Evolutionary conservation across 2,797 vertebrate genomes (phyloP), one percentile per base, ranked within the genome.

Genomic region (Phoeniculus purpureus): DNA sequence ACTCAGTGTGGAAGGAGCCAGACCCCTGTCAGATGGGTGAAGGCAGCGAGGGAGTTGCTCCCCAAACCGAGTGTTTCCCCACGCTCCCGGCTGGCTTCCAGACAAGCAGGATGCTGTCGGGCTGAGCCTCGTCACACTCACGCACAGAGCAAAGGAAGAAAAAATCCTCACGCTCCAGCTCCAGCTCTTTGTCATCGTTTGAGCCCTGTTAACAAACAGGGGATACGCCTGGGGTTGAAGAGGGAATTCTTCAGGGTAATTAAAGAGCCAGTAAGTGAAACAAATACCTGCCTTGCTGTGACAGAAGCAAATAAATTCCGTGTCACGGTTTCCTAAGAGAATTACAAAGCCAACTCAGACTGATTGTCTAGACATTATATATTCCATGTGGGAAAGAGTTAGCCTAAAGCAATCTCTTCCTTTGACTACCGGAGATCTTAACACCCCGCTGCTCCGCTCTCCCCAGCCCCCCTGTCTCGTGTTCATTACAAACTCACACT

Each of bases 321-420:
- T 89, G 92, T 92, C 95, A 86, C 0, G 12, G 86, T 95, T 96
- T 96, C 96, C 92, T 79, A 95, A 95, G 82, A 89, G 93, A 96
- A 84, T 92, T 74, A 15, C 88, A 95, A 95, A 94, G 93, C 96
- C 97, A 97, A 96, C 87, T 91, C 95, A 97, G 96, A 96, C 93
- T 89, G 50, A 89, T 91, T 55, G 92, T 97, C 97, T 97, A 97
- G 97, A 97, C 96, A 90, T 74, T 67, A 76, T 89, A 93, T 93
- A 95, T 86, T 92, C 92, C 95, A 96, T 65, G 64, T 37, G 67
- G 95, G 92, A 97, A 97, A 96, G 84, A 87, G 86, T 72, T 81
- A 90, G 93, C 94, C 95, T 88, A 85, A 89, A 93, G 71, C 55
- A 91, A 92, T 90, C 93, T 81, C 94, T 93, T 96, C 92, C 92